A percentile compares a stretch with the other conserved stretches of the same genome.
These are phyloP conservation scores for Sepioteuthis lessoniana DNA, from an alignment of 2,888 invertebrate genomes.

Conservation along the genomic window DNA sequence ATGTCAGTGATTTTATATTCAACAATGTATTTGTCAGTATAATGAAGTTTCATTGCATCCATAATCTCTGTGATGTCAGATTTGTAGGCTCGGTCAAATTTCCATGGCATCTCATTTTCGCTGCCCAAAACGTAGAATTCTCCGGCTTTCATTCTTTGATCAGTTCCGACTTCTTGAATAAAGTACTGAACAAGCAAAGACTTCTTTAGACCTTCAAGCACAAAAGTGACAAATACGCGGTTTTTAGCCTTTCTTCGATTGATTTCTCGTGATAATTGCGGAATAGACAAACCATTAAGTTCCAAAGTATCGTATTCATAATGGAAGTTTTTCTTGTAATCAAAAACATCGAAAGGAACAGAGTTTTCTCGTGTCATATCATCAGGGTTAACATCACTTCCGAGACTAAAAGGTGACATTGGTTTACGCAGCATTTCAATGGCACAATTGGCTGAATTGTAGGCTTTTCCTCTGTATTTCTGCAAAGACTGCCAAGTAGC, in stretches of 20 bases:
- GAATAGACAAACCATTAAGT: constrained; percentile 51
- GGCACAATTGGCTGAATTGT: constrained; percentile 51
- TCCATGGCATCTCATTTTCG: constrained; percentile 52
- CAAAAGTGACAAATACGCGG: constrained; percentile 50
- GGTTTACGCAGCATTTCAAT: constrained; percentile 45
- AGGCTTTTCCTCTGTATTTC: constrained; percentile 52
- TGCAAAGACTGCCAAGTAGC: constrained; percentile 55
- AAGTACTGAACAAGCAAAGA: constrained; percentile 50
- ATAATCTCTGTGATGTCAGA: constrained; percentile 50
- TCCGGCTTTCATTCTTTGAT: constrained; percentile 48
- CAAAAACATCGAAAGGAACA: constrained; percentile 51
- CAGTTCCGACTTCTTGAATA: constrained; percentile 35
- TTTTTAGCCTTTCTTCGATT: constrained; percentile 43
- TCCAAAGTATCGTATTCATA: constrained; percentile 52
- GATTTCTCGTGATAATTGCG: constrained; percentile 51
- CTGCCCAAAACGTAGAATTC: constrained; percentile 52
- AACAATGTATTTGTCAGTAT: constrained; percentile 52
- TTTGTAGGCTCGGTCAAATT: constrained; percentile 51
- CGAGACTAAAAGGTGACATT: constrained; percentile 51
- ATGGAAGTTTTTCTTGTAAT: constrained; percentile 50
- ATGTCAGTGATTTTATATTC: constrained; percentile 50
- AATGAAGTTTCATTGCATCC: constrained; percentile 50
- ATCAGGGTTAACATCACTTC: constrained; percentile 52
- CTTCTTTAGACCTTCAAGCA: constrained; percentile 50
- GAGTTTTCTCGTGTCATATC: constrained; percentile 51